Evolutionary conservation across 2,113 vertebrate genomes (phyloP), one percentile per base, ranked within the genome.

Genomic region (Pteronura brasiliensis): DNA sequence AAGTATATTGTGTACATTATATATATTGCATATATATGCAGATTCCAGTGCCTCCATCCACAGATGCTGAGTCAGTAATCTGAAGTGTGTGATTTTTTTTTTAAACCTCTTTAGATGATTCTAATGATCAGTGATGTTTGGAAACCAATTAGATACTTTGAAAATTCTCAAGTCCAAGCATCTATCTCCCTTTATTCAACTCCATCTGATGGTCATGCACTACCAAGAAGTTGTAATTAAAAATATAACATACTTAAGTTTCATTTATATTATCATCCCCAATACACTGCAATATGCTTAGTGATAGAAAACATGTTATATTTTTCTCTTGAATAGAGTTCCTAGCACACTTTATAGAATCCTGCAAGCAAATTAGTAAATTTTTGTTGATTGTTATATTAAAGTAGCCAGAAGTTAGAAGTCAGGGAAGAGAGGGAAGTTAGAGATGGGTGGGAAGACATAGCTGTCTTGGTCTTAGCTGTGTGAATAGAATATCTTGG

Each of bases 341-440:
- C 13, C 63, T 63, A 84, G n/a, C 6, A 65, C 15, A 85, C 6
- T 92, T 61, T 87, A 18, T n/a, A 92, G 31, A 76, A 55, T 65
- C 29, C 14, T 71, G 9, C 39, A 91, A 84, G 20, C 13, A 81
- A 57, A 29, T 69, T 39, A 21, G 57, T 39, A 69, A 93, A 80
- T 55, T 95, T 94, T 95, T 90, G 47, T 79, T 89, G 81, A 90
- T n/a, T 74, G 63, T 49, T 88, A 6, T 27, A 81, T 61, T 92
- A 74, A 89, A 74, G 23, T 86, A 92, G 61, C 25, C 80, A 95
- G n/a, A 93, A 93, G 18, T 80, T 90, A 74, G 59, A 96, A 90
- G 44, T 93, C 42, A 86, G 25, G 69, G 27, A 94, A 34, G 74
- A 49, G 67, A 90, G n/a, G 20, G 23, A 84, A 96, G 15, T 57